Evolutionary conservation across 2,888 invertebrate species (phyloP), one percentile per base, ranked within the genome.

Genomic region (Heliconius sara): DNA sequence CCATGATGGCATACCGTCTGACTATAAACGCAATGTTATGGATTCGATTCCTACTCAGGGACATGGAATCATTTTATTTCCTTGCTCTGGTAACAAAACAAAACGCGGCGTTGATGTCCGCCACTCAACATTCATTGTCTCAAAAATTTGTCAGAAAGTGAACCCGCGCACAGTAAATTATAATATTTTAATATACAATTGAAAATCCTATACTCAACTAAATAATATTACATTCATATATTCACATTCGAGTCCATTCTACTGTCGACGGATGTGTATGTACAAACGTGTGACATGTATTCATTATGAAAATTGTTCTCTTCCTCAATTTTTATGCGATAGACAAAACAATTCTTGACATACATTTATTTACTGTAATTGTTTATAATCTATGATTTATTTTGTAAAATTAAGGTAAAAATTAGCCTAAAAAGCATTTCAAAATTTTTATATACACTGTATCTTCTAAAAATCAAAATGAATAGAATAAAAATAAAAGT

Each of bases 231-330:
- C 13, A 30, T 73, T 73, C 57, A 57, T 73, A 57, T 34, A 34
- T 73, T 57, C 57, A n/a, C 57, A n/a, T 57, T 57, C 34, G 30
- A 30, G 34, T 34, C 57, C 57, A 57, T 57, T 72, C 30, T 30
- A n/a, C 52, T 72, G 72, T 60, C 34, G 30, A 57, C 34, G 22
- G n/a, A 22, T n/a, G 27, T 72, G 57, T 65, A 65, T 7, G 19
- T 65, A 65, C 65, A 7, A 30, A 65, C 7, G 16, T 34, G 72
- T n/a, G 57, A 68, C 72, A 30, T 57, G 52, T 72, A 57, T 57
- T 72, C 57, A 73, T 73, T 57, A 57, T 57, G 30, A 60, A 57
- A 73, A 73, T 73, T 73, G 57, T 30, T 72, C 22, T 72, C 57
- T 30, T 57, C 72, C 57, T 72, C 72, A 30, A 72, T 72, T 57